These are phyloP conservation scores for Periophthalmus modestus DNA, from an alignment of 2,113 vertebrate species.

Conservation along the genomic window DNA sequence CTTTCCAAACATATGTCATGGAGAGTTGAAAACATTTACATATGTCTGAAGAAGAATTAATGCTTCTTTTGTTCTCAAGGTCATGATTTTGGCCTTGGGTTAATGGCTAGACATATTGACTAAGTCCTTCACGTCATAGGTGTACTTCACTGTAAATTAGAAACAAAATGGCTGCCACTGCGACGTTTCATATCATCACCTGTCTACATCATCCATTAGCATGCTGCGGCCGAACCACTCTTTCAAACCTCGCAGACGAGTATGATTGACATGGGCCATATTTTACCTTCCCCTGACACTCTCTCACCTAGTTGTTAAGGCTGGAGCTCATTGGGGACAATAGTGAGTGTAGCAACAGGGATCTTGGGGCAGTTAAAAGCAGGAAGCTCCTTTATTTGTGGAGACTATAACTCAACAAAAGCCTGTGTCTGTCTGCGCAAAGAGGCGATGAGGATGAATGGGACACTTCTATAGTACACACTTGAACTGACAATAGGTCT, in stretches of 20 bases:
- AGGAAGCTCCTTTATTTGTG: slow-evolving; percentile 79
- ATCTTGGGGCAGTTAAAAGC: slow-evolving; percentile 73
- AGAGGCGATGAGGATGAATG: slow-evolving; percentile 62
- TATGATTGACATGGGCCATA: slow-evolving; percentile 47
- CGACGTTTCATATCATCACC: slow-evolving; percentile 14
- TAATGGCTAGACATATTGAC: background rate
- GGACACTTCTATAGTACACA: slow-evolving; percentile 64
- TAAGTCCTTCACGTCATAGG: background rate
- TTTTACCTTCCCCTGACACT: slow-evolving; percentile 70
- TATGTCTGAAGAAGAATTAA: background rate
- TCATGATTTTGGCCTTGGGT: background rate
- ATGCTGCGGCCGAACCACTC: slow-evolving; percentile 23
- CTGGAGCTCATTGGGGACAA: slow-evolving; percentile 75
- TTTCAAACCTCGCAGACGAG: slow-evolving; percentile 40
- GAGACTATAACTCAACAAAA: slow-evolving; percentile 77
- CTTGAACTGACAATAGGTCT: slow-evolving; percentile 59
- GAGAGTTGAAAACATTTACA: background rate
- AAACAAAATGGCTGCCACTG: background rate
- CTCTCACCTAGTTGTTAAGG: slow-evolving; percentile 77
- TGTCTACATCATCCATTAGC: slow-evolving; percentile 15
- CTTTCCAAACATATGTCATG: background rate
- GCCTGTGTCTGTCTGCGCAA: slow-evolving; percentile 71
- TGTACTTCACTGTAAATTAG: background rate
- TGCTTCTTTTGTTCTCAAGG: background rate
- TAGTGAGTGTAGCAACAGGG: slow-evolving; percentile 63